Base-by-base conservation (phyloP, 2,113 vertebrate genomes). In the Odontesthes bonariensis region DNA sequence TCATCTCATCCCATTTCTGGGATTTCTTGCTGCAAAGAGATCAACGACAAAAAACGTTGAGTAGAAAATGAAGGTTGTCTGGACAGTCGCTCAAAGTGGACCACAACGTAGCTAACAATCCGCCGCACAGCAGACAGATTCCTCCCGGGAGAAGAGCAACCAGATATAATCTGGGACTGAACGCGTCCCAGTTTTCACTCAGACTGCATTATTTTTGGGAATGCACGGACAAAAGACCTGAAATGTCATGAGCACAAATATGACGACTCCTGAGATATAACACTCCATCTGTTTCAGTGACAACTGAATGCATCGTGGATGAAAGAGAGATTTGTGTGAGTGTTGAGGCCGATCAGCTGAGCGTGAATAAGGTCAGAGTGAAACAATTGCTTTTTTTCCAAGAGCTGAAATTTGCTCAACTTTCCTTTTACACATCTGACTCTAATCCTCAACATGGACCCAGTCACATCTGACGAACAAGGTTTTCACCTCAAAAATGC, bases 1-100 rank as follows among this genome's bases (percentile, higher is more conserved):
- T 99, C 98, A 99, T 99, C 90, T 99, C 98, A 88, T 99, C 98
- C 98, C 98, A 99, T 87, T 98, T 99, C 91, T 97, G 96, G 0
- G 96, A 97, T 79, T 99, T 99, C 92, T 99, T 99, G 86, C 98
- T 99, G 90, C 38, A 82, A 94, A 76, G 20, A 1, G 9, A 78
- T 35, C 0, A 81, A 31, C 10, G 49, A 75, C n/a, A 49, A n/a
- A 47, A 8, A 31, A 31, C 8, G 27, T 3, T 66, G 55, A 38
- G 32, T 57, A 27, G 64, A 38, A 62, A 79, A 46, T 22, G 17
- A 69, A 11, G 17, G 17, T n/a, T 32, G 20, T 13, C 65, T 68
- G 56, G 6, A 62, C 14, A 31, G 20, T 35, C 19, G 22, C 17
- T 62, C 38, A 12, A 42, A 51, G 49, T 65, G 51, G 64, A 77